phyloP scores from a whole-genome alignment of 2,113 vertebrate species.

The Lota lota region DNA sequence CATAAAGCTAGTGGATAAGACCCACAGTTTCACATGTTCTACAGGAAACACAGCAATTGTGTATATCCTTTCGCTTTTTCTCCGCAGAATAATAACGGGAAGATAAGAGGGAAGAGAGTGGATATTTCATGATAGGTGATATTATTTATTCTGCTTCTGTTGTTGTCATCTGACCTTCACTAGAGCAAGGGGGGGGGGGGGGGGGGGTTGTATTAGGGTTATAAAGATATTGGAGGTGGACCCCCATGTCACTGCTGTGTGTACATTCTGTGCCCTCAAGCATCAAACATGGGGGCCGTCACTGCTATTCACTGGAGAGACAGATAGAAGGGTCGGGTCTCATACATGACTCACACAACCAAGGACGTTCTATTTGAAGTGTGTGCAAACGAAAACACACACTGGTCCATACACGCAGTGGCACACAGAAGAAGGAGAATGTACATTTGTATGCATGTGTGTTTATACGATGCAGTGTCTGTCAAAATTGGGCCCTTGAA shows the following conservation, averaged over 20 bases:
- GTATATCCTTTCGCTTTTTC: too few relatives aligned
- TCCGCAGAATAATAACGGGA: constrained; percentile 17
- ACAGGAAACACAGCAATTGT: too few relatives aligned
- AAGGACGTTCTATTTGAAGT: not conserved
- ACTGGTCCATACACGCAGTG: not conserved
- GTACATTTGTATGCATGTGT: too few relatives aligned
- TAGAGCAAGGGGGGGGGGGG: constrained; percentile 9
- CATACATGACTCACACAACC: constrained; percentile 31
- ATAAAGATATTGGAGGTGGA: not conserved
- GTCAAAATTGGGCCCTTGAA: not conserved
- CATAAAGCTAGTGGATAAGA: too few relatives aligned
- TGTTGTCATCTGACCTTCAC: not conserved
- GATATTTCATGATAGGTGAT: constrained; percentile 39
- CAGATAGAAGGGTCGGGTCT: constrained; percentile 5
- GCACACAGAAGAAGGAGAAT: not conserved
- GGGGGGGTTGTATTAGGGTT: constrained; percentile 1
- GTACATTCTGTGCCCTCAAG: constrained; percentile 43
- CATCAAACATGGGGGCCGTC: constrained; percentile 55
- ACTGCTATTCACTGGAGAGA: constrained; percentile 44
- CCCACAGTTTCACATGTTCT: not conserved
- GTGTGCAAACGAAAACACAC: not conserved
- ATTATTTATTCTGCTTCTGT: constrained; percentile 18
- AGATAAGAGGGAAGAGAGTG: constrained; percentile 6
- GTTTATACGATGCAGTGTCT: too few relatives aligned
- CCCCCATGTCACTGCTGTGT: constrained; percentile 39